Evolutionary conservation across 1,140 invertebrate genomes (phyloP).

Genomic region (Meloidogyne floridensis): DNA sequence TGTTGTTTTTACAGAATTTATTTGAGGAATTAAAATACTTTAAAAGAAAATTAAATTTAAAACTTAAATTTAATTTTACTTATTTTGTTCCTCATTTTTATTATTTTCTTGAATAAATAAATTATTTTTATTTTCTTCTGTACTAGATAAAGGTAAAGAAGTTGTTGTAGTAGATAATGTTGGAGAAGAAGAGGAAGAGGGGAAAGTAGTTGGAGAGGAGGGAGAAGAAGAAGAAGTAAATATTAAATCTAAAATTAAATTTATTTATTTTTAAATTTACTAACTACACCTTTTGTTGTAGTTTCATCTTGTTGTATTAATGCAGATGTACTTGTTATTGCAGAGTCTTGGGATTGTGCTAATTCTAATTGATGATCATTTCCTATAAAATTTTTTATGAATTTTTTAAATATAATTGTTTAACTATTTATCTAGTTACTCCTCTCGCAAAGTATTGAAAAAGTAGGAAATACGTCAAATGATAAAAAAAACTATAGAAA

Average conservation of each 20-base stretch:
- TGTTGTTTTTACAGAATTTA: not conserved
- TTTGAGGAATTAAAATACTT: not conserved
- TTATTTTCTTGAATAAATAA: not conserved
- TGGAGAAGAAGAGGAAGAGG: too few species aligned
- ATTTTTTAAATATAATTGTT: too few species aligned
- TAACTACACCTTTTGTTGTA: not conserved
- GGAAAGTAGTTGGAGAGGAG: too few species aligned
- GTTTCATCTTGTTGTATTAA: constrained; percentile 1
- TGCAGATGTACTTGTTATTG: constrained; percentile 1
- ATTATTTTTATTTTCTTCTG: not conserved
- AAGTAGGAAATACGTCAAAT: too few species aligned
- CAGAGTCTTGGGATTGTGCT: not conserved
- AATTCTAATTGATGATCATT: not conserved
- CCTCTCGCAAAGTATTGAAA: too few species aligned
- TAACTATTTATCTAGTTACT: too few species aligned
- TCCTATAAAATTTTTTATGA: not conserved
- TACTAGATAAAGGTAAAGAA: not conserved
- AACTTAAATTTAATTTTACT: too few species aligned
- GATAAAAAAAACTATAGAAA: too few species aligned
- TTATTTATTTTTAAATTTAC: not conserved
- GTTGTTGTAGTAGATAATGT: not conserved
- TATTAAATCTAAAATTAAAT: not conserved
- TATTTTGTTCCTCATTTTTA: not conserved
- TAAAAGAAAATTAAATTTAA: not conserved
- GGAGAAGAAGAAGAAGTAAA: not conserved